Conservation (phyloP, 1,140 invertebrate genomes). For the Panagrolaimus sp. region DNA sequence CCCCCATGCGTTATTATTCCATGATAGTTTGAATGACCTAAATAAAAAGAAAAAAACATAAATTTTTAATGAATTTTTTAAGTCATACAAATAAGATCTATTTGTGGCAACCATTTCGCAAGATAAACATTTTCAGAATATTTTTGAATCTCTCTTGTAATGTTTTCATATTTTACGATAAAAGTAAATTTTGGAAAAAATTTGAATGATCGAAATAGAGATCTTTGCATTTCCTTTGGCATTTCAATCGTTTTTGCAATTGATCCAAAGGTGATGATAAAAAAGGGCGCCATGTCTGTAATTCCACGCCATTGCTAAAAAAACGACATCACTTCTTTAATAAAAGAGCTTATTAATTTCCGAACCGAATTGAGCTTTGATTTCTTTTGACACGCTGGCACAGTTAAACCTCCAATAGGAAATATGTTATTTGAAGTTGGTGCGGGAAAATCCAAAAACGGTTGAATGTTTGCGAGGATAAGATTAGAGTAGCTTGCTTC, state of each 20-base stretch:
- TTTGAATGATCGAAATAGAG: constrained; percentile 25
- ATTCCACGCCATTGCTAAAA: constrained; percentile 12
- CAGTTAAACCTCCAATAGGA: constrained; percentile 24
- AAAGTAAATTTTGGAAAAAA: constrained; percentile 28
- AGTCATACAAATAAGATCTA: constrained; percentile 35
- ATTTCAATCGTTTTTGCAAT: constrained; percentile 49
- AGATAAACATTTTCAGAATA: constrained; percentile 26
- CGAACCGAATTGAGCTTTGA: not conserved
- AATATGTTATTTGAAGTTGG: constrained; percentile 28
- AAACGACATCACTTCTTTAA: too few relatives aligned
- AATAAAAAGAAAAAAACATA: not conserved
- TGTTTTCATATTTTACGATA: constrained; percentile 30
- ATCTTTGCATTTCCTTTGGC: constrained; percentile 28
- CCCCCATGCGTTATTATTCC: constrained; percentile 34
- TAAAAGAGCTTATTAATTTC: not conserved
- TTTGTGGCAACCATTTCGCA: constrained; percentile 33
- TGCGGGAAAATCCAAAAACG: constrained; percentile 44
- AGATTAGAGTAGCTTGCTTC: constrained; percentile 11
- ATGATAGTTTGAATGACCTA: constrained; percentile 32
- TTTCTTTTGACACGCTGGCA: constrained; percentile 12
- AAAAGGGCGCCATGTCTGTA: constrained; percentile 19
- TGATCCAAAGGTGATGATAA: constrained; percentile 48
- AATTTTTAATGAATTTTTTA: constrained; percentile 5
- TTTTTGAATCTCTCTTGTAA: constrained; percentile 11
- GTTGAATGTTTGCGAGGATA: constrained; percentile 20